Percentiles rank a stretch among this genome's conserved stretches.
Conservation (phyloP, 2,797 vertebrate genomes). For the Rhinophrynus dorsalis region DNA sequence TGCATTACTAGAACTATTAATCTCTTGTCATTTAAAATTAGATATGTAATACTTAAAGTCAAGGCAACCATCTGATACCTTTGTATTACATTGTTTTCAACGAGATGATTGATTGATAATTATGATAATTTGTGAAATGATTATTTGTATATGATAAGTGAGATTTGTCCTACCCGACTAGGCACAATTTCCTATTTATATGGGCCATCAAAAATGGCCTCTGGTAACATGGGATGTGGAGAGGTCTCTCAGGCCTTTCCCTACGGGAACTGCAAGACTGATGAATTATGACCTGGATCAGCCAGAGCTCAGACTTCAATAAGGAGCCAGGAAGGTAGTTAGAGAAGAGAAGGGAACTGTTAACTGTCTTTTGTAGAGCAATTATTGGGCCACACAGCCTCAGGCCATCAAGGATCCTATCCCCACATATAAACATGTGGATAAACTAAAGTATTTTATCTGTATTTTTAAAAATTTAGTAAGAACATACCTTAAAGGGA, state of each 20-base stretch:
- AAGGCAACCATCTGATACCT: slow-evolving; percentile 76
- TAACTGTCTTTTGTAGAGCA: slow-evolving; percentile 61
- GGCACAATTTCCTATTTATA: slow-evolving; percentile 70
- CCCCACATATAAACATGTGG: slow-evolving; percentile 21
- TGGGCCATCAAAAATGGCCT: slow-evolving; percentile 72
- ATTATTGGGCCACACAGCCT: slow-evolving; percentile 60
- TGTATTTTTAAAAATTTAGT: accelerated
- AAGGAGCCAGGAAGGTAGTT: slow-evolving; percentile 66
- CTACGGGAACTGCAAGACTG: slow-evolving; percentile 57
- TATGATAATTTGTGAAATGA: slow-evolving; percentile 95
- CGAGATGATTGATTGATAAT: slow-evolving; percentile 93
- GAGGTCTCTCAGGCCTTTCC: slow-evolving; percentile 53
- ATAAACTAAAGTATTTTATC: background rate
- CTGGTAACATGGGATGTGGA: slow-evolving; percentile 65
- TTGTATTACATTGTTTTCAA: slow-evolving; percentile 67
- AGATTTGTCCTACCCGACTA: slow-evolving; percentile 64
- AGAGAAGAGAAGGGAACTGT: slow-evolving; percentile 56
- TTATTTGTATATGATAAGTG: slow-evolving; percentile 88
- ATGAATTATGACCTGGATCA: slow-evolving; percentile 73
- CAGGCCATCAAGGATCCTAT: slow-evolving; percentile 50
- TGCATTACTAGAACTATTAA: slow-evolving; percentile 68
- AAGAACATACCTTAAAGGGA: too few relatives aligned
- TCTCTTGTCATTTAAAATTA: slow-evolving; percentile 67
- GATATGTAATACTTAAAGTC: slow-evolving; percentile 73
- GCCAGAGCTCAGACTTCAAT: slow-evolving; percentile 73